These are phyloP conservation scores for Herpailurus yagouaroundi DNA, from an alignment of 2,113 vertebrate species.

Conservation along the genomic window DNA sequence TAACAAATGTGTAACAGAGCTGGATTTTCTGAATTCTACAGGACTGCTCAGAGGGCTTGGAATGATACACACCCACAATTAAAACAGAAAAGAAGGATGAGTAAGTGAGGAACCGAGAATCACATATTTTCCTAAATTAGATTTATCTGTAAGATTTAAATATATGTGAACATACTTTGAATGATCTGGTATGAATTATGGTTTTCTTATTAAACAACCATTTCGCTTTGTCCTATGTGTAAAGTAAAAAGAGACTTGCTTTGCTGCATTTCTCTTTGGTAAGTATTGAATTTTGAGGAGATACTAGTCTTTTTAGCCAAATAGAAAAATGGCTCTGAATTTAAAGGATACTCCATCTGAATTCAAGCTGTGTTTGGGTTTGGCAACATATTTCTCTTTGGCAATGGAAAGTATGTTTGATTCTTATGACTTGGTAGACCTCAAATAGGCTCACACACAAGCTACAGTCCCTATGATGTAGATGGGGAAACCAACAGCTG, in stretches of 20 bases:
- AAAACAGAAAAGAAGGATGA: conserved; percentile 59
- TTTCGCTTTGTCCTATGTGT: conserved; percentile 47
- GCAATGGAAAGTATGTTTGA: conserved; percentile 2
- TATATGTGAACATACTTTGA: conserved; percentile 63
- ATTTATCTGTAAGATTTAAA: conserved; percentile 69
- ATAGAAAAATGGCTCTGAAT: conserved; percentile 67
- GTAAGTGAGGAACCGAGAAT: conserved; percentile 34
- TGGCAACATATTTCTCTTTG: conserved; percentile 55
- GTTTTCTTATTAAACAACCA: conserved; percentile 61
- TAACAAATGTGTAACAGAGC: neutral
- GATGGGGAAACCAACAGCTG: neutral
- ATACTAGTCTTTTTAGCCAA: conserved; percentile 50
- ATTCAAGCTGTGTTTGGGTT: conserved; percentile 66
- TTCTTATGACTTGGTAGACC: conserved; percentile 39
- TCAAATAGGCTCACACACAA: neutral
- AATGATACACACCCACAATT: conserved; percentile 10
- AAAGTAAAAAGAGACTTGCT: conserved; percentile 54
- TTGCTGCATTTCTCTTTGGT: conserved; percentile 57
- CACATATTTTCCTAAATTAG: conserved; percentile 66
- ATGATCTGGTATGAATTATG: conserved; percentile 68
- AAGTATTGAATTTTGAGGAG: conserved; percentile 51
- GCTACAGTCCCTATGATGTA: neutral
- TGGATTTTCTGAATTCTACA: neutral
- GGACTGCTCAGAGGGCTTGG: neutral
- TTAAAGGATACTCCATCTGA: conserved; percentile 56